Conservation (phyloP, 1,140 invertebrate genomes). For the Trypoxylus dichotomus region DNA sequence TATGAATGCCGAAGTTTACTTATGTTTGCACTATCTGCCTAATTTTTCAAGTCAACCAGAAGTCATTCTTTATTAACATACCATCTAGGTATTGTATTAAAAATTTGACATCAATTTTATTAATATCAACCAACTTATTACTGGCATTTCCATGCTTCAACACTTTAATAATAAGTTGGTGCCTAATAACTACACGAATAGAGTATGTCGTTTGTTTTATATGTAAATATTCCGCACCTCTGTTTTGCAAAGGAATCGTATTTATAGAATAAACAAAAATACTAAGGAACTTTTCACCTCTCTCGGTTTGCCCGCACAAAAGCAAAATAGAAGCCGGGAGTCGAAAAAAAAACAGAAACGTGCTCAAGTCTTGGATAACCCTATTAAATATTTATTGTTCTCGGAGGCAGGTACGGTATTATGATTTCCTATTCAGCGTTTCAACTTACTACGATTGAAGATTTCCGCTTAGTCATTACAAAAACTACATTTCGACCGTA, state of each 20-base stretch:
- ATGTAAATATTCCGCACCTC: constrained; percentile 9
- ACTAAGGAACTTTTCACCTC: neutral
- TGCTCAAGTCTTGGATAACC: constrained; percentile 29
- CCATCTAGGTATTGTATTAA: too few relatives aligned
- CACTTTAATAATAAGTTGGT: neutral
- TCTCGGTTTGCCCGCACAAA: neutral
- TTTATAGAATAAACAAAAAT: neutral
- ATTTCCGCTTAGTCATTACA: constrained; percentile 30
- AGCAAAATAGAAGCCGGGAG: neutral
- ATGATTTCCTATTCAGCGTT: constrained; percentile 28
- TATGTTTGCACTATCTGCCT: too few relatives aligned
- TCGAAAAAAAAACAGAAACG: constrained; percentile 14
- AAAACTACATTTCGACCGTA: neutral
- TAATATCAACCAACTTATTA: too few relatives aligned
- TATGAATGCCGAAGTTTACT: too few relatives aligned
- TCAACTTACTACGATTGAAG: constrained; percentile 28
- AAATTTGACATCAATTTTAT: too few relatives aligned
- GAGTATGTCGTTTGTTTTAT: neutral
- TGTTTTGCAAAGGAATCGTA: constrained; percentile 13
- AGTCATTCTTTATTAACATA: too few relatives aligned
- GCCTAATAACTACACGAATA: neutral
- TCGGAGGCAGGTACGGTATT: constrained; percentile 5
- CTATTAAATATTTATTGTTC: constrained; percentile 17
- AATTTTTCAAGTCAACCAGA: too few relatives aligned
- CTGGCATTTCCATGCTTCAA: neutral